Conservation (phyloP, 2,113 vertebrate genomes). For the Poecile atricapillus region DNA sequence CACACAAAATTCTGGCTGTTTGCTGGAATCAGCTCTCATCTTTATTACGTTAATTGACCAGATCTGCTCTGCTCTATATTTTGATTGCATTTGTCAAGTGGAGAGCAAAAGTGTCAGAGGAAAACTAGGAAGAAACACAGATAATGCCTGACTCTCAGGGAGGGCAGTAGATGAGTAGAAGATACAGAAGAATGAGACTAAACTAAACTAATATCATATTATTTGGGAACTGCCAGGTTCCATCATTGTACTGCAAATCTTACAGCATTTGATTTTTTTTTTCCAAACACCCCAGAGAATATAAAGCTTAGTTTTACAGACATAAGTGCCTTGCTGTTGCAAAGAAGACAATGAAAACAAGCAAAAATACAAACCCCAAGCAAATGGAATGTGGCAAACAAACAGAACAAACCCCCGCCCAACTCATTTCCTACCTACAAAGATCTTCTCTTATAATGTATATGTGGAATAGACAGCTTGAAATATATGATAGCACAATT, state of each 20-base stretch:
- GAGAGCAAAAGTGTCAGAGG: background rate
- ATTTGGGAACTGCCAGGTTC: constrained; percentile 15
- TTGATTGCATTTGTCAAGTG: constrained; percentile 10
- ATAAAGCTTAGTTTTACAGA: background rate
- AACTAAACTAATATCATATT: background rate
- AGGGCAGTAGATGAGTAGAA: background rate
- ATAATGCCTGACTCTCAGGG: background rate
- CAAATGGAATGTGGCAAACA: background rate
- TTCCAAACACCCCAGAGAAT: background rate
- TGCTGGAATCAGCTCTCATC: background rate
- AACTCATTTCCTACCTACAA: background rate
- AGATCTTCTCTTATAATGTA: background rate
- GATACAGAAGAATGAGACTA: background rate
- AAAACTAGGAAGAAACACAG: background rate
- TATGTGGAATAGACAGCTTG: background rate
- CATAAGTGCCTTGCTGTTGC: background rate
- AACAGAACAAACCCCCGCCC: background rate
- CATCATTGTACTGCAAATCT: background rate
- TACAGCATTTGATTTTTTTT: background rate
- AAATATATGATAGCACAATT: background rate
- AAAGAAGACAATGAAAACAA: constrained; percentile 1
- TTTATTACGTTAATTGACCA: background rate
- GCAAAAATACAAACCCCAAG: background rate
- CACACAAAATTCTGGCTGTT: background rate
- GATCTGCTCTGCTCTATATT: background rate